Base-by-base conservation (phyloP, 2,113 vertebrate species). In the Lophotis ruficrista region DNA sequence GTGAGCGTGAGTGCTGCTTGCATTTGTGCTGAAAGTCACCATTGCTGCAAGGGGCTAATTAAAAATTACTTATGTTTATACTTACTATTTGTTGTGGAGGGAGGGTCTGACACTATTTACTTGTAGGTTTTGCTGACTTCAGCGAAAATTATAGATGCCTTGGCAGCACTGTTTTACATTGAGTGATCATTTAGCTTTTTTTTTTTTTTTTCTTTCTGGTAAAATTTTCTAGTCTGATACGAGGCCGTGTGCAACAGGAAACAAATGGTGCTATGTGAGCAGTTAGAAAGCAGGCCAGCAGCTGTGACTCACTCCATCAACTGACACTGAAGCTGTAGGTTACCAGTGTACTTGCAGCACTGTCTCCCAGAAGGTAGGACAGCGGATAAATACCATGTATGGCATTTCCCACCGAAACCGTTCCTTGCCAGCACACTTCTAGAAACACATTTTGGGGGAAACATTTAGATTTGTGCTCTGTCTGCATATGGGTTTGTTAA, bases 201-300 rank as follows among this genome's bases (percentile, higher is more conserved):
- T 47, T 30, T 17, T 43, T 90, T 90, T 88, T 65, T 48, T 70
- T 60, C 25, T 47, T 48, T 51, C 37, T 91, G 82, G 15, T 92
- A 48, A 28, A 22, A 71, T 96, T 95, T 60, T 89, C 78, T 78
- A 13, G n/a, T 54, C 57, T 80, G 82, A 70, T 53, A 27, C 0
- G 4, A 68, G 43, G 51, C 38, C 80, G 64, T 12, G 50, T 91
- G 89, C 72, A 92, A 93, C 89, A 95, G 97, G 95, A 97, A 97
- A 50, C 53, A 56, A 90, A 57, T 65, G 71, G 86, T 87, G 88
- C 66, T 51, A 7, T 28, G 57, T 43, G 81, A 92, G 88, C 85
- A 79, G 88, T 88, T 38, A 41, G 61, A 83, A 79, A 77, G 73
- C 87, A 91, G 85, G 66, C 83, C 85, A 81, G 80, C 70, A 56